phyloP scores from a whole-genome alignment of 2,113 vertebrate genomes.

The Syngnathus floridae region DNA sequence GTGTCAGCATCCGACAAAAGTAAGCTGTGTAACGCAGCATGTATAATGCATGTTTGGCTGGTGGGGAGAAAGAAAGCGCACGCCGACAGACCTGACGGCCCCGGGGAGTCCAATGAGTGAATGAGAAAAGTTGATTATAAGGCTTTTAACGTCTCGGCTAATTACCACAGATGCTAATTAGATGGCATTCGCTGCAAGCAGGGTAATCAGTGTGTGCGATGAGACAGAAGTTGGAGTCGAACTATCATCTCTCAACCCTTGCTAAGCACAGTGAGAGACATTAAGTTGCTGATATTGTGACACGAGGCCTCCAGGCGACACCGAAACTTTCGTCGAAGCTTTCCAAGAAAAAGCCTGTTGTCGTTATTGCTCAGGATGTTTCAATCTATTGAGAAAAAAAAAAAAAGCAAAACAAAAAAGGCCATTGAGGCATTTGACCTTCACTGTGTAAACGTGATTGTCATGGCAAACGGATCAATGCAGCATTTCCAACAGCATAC shows the following conservation, averaged over 20 bases:
- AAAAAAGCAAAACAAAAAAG: not conserved
- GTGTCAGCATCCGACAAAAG: conserved; percentile 45
- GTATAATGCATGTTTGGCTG: conserved; percentile 62
- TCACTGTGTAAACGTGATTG: not conserved
- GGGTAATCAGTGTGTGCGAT: conserved; percentile 64
- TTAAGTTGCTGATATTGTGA: conserved; percentile 32
- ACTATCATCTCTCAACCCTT: conserved; percentile 61
- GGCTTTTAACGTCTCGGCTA: conserved; percentile 67
- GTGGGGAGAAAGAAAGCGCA: conserved; percentile 47
- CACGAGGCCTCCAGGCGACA: conserved; percentile 19
- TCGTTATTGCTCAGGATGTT: conserved; percentile 9
- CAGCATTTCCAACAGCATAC: conserved; percentile 4
- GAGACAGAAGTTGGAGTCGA: conserved; percentile 63
- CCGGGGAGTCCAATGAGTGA: conserved; percentile 62
- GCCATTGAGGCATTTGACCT: conserved; percentile 23
- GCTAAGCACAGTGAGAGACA: conserved; percentile 44
- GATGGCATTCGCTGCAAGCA: conserved; percentile 60
- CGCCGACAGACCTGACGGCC: conserved; percentile 61
- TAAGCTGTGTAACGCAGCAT: conserved; percentile 53
- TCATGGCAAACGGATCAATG: conserved; percentile 12
- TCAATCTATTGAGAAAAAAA: not conserved
- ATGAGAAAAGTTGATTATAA: conserved; percentile 71
- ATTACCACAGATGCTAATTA: conserved; percentile 71
- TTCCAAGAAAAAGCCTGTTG: not conserved
- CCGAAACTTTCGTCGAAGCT: conserved; percentile 24